Conservation (phyloP, 1,140 invertebrate species). For the Brachionus plicatilis region DNA sequence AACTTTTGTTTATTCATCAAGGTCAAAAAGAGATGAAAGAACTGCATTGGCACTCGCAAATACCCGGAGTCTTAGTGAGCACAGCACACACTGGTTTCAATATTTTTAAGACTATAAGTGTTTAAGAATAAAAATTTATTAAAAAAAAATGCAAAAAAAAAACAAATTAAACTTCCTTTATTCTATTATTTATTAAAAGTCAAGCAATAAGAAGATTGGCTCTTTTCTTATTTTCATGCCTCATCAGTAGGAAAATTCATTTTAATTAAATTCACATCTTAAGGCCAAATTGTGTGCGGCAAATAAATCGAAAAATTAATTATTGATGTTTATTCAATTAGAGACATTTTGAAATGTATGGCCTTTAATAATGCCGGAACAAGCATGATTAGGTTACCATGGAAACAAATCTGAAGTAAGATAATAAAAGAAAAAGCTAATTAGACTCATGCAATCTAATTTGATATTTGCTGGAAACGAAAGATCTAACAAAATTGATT, state of each 20-base stretch:
- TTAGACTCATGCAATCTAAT: not conserved
- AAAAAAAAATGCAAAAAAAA: not conserved
- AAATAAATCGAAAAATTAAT: not conserved
- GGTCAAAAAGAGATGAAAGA: constrained; percentile 97
- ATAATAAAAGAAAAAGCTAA: not conserved
- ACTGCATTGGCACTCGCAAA: constrained; percentile 93
- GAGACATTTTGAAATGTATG: not conserved
- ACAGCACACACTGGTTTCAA: constrained; percentile 92
- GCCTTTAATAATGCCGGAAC: not conserved
- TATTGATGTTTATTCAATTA: not conserved
- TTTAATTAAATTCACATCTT: not conserved
- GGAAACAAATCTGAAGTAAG: not conserved
- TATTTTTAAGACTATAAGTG: constrained; percentile 94
- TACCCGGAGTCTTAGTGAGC: constrained; percentile 85
- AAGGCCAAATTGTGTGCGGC: not conserved
- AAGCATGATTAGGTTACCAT: not conserved
- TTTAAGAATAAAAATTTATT: constrained; percentile 60
- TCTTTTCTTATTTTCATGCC: not conserved
- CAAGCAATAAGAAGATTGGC: not conserved
- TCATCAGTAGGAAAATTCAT: not conserved
- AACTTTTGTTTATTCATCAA: constrained; percentile 94
- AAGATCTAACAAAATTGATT: not conserved
- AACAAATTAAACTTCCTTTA: not conserved
- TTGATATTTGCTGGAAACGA: not conserved
- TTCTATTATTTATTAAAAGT: not conserved